These are phyloP conservation scores for Hapalemur alaotrensis DNA, from an alignment of 2,797 vertebrate species.

Conservation along the genomic window DNA sequence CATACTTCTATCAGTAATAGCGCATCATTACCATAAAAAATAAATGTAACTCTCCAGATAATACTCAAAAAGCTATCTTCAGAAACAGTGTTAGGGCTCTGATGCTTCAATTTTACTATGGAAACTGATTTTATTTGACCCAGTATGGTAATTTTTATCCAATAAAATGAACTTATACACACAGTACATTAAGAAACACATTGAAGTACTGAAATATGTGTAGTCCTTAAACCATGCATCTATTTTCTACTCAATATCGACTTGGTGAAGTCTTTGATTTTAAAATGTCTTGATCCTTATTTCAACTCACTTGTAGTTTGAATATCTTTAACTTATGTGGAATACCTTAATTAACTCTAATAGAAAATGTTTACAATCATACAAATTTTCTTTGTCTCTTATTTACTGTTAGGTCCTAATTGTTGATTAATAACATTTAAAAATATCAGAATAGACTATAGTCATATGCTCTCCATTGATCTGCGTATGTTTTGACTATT, in stretches of 20 bases:
- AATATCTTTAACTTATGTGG: background rate
- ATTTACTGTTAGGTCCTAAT: background rate
- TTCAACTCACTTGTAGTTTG: background rate
- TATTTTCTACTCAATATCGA: background rate
- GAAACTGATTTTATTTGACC: background rate
- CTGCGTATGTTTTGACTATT: background rate
- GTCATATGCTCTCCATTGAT: background rate
- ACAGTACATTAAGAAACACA: background rate
- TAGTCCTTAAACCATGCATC: background rate
- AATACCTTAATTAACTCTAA: background rate
- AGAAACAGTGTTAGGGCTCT: background rate
- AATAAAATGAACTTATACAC: background rate
- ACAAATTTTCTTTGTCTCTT: background rate
- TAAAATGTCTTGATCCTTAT: background rate
- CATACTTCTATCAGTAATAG: background rate
- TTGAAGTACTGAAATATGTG: background rate
- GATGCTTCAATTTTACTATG: background rate
- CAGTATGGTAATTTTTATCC: background rate
- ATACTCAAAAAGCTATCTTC: background rate
- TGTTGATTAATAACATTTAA: background rate
- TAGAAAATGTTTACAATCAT: background rate
- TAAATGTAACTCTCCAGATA: background rate
- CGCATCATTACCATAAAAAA: background rate
- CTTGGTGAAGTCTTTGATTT: constrained; percentile 33
- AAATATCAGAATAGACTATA: background rate